Conservation (phyloP, 1,140 invertebrate species). For the Cydia splendana region DNA sequence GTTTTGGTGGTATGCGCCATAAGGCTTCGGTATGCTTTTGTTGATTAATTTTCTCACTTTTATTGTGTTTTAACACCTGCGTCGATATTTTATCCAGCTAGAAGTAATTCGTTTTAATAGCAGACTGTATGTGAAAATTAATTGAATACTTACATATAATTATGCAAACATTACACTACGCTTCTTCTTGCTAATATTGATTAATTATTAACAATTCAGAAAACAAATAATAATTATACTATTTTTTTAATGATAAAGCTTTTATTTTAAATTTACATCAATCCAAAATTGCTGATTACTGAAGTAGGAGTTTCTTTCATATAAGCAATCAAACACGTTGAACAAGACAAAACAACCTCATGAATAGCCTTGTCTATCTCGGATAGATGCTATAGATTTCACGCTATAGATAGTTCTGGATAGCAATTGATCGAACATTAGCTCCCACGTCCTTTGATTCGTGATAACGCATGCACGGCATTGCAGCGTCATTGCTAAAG, state of each 20-base stretch:
- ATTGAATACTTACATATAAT: too few species aligned
- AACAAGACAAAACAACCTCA: background rate
- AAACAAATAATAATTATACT: too few species aligned
- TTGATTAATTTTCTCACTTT: background rate
- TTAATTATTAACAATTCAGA: too few species aligned
- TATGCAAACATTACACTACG: too few species aligned
- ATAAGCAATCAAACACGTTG: background rate
- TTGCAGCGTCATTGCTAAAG: conserved; percentile 24
- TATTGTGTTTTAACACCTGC: background rate
- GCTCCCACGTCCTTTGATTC: conserved; percentile 26
- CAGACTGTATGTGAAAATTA: too few species aligned
- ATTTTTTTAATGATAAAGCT: too few species aligned
- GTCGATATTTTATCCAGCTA: background rate
- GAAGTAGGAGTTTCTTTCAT: background rate
- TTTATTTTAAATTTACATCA: too few species aligned
- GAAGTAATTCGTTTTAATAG: too few species aligned
- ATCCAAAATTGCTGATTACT: too few species aligned
- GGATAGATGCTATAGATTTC: conserved; percentile 18
- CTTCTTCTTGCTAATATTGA: too few species aligned
- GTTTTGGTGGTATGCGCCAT: conserved; percentile 15
- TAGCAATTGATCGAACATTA: conserved; percentile 26
- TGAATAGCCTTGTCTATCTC: background rate
- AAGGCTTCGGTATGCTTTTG: background rate
- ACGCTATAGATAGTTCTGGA: background rate
- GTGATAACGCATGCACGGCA: conserved; percentile 28